These are phyloP conservation scores for Rotaria socialis DNA, from an alignment of 2,888 invertebrate species.

Conservation along the genomic window DNA sequence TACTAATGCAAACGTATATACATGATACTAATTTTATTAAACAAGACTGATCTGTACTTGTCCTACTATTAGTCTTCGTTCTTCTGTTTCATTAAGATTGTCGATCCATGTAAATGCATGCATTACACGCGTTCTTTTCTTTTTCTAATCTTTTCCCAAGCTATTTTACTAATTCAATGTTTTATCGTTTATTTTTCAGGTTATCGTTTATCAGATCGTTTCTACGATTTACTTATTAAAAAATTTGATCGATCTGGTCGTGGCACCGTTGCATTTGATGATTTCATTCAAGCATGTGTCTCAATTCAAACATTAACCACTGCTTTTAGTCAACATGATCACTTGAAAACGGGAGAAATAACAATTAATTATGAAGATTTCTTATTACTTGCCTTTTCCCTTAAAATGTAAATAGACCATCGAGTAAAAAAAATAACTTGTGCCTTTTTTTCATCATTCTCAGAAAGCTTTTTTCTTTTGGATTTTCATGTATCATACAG, in stretches of 20 bases:
- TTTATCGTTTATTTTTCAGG: conserved; percentile 53
- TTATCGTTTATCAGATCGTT: conserved; percentile 71
- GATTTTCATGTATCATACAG: background rate
- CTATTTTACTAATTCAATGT: no score
- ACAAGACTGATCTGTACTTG: background rate
- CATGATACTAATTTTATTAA: no score
- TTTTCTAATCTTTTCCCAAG: background rate
- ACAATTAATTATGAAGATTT: conserved; percentile 93
- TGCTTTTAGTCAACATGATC: conserved; percentile 80
- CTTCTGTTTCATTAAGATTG: background rate
- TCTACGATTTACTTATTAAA: conserved; percentile 74
- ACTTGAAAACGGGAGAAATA: conserved; percentile 87
- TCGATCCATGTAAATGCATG: background rate
- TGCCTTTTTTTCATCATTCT: background rate
- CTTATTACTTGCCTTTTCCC: conserved; percentile 73
- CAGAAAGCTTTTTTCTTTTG: background rate
- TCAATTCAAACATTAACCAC: conserved; percentile 81
- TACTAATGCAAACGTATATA: no score
- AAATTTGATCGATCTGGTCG: conserved; percentile 88
- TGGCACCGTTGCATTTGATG: conserved; percentile 89
- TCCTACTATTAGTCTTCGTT: background rate
- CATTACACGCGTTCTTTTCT: background rate
- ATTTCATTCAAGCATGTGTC: conserved; percentile 93
- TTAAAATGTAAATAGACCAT: conserved; percentile 47
- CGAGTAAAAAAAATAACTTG: background rate